Conservation (phyloP, 2,113 vertebrate species). For the Nycticryphes semicollaris region DNA sequence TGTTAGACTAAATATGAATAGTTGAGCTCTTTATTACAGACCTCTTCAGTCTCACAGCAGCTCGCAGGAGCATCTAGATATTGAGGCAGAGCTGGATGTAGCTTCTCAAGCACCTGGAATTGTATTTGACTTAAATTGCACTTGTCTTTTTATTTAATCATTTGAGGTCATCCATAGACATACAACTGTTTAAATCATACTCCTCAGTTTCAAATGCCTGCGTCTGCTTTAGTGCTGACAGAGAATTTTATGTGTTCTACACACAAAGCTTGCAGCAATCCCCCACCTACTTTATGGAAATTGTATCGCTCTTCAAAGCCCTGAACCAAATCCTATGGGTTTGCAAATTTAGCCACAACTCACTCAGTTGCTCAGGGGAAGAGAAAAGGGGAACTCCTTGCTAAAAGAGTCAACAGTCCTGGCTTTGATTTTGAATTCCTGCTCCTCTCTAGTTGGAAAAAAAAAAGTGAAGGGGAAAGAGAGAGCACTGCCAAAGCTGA, state of each 20-base stretch:
- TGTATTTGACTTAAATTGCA: not conserved
- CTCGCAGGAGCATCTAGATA: not conserved
- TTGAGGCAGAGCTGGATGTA: not conserved
- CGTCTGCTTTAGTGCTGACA: not conserved
- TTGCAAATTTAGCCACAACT: not conserved
- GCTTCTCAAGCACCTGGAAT: not conserved
- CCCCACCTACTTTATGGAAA: not conserved
- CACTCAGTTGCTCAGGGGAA: not conserved
- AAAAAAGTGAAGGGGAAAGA: not conserved
- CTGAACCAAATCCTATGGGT: not conserved
- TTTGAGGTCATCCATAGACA: not conserved
- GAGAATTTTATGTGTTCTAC: not conserved
- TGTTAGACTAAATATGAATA: not conserved
- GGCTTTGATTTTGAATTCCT: not conserved
- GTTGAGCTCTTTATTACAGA: not conserved
- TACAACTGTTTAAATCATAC: not conserved
- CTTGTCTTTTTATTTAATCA: not conserved
- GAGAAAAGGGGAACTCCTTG: not conserved
- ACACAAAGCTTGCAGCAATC: not conserved
- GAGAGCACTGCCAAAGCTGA: not conserved
- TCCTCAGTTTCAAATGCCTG: not conserved
- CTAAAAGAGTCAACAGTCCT: not conserved
- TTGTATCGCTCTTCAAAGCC: not conserved
- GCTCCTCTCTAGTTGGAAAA: not conserved
- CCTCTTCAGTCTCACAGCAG: not conserved